Evolutionary conservation across 2,797 vertebrate species (phyloP).

Genomic region (Ficedula albicollis): DNA sequence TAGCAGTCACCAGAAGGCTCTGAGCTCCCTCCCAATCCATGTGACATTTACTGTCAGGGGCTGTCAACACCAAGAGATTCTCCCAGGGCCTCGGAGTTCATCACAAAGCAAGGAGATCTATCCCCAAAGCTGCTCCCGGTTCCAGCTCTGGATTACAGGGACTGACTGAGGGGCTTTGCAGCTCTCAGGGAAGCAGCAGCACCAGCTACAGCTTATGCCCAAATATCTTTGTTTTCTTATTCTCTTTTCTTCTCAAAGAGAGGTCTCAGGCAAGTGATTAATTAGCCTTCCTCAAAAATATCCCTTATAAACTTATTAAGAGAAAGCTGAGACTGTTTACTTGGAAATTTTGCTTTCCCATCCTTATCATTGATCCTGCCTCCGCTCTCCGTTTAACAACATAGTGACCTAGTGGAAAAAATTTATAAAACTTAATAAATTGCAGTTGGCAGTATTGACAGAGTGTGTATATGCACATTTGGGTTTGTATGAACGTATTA

Average conservation of each 20-base stretch:
- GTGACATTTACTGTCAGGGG: slow-evolving; percentile 68
- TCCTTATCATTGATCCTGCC: slow-evolving; percentile 8
- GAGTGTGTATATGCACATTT: not conserved
- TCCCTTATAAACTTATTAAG: not conserved
- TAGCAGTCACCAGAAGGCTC: slow-evolving; percentile 62
- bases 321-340: not conserved
- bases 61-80: slow-evolving; percentile 67
- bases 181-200: not conserved
- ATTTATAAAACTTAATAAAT: slow-evolving; percentile 53
- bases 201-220: not conserved
- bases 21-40: slow-evolving; percentile 40
- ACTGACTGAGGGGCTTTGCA: slow-evolving; percentile 16
- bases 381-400: not conserved
- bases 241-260: not conserved
- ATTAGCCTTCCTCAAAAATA: not conserved
- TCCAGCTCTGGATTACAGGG: slow-evolving; percentile 23
- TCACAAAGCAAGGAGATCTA: slow-evolving; percentile 36
- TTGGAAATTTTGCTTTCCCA: not conserved
- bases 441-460: slow-evolving; percentile 51
- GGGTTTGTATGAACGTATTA: not conserved
- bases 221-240: not conserved
- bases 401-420: slow-evolving; percentile 33
- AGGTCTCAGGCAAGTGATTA: not conserved
- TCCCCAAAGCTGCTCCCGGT: not conserved
- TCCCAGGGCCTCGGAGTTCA: slow-evolving; percentile 55